Percentiles rank a stretch among this genome's conserved stretches.
Evolutionary conservation across 2,797 vertebrate genomes (phyloP).

Genomic region (Nyctibius grandis): DNA sequence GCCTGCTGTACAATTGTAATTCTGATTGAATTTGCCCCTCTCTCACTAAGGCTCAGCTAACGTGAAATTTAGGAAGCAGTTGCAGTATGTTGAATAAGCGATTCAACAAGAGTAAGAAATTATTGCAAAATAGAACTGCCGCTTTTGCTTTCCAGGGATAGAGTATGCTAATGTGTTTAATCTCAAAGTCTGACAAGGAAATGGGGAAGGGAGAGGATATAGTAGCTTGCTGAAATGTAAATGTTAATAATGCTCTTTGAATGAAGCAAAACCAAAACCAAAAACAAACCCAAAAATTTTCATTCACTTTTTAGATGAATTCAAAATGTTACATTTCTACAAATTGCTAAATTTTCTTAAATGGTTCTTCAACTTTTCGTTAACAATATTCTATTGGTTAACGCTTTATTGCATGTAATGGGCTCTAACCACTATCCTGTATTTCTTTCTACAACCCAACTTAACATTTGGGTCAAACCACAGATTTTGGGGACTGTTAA

Average conservation of each 20-base stretch:
- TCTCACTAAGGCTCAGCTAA: not conserved
- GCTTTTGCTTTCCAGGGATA: constrained; percentile 9
- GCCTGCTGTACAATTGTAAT: not conserved
- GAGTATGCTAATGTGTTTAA: constrained; percentile 34
- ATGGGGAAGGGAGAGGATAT: not conserved
- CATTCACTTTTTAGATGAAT: not conserved
- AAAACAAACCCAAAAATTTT: not conserved
- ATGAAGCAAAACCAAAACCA: not conserved
- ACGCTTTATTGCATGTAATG: not conserved
- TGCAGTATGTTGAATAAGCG: not conserved
- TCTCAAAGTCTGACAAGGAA: constrained; percentile 3
- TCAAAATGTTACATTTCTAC: not conserved
- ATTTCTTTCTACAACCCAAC: not conserved
- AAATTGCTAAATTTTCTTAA: not conserved
- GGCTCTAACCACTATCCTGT: not conserved
- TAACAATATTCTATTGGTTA: not conserved
- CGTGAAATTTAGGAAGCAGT: not conserved
- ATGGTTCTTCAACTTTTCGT: not conserved
- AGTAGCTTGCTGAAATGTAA: not conserved
- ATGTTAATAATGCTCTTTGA: not conserved
- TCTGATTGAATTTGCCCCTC: not conserved
- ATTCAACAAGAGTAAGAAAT: not conserved
- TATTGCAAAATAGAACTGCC: constrained; percentile 9
- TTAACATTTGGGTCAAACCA: not conserved
- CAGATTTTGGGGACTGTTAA: not conserved